Base-by-base conservation (phyloP, 2,888 invertebrate genomes). In the Pseudanteris insignis region DNA sequence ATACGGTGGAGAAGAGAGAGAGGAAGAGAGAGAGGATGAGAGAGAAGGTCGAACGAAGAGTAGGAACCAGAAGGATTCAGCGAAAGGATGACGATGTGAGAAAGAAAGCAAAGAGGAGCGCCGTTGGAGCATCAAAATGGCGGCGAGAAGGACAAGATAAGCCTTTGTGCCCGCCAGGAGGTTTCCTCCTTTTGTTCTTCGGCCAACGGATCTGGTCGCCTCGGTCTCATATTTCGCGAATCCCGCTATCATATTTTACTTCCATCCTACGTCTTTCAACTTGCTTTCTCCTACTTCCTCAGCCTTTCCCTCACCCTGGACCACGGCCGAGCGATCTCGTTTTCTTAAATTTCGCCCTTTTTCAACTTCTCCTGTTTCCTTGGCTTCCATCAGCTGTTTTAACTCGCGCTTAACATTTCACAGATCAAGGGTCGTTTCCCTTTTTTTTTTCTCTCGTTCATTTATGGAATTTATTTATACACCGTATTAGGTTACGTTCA, bases 221-320 rank as follows among this genome's bases (percentile, higher is more conserved):
- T 70, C 68, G 70, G 72, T 76, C 76, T 78, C 78, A 78, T 76
- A 77, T 78, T 78, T 78, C 78, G 76, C 76, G 73, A 76, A 73
- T 75, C 69, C 67, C 66, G 74, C 74, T 75, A 74, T 78, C 77
- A 78, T 78, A 78, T 76, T 77, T 78, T 76, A 77, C 66, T 64
- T 54, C 47, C 48, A 32, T 55, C 48, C 46, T 28, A 29, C 38
- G 46, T 47, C 47, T 36, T 12, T 26, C 18, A 15, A 38, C 28
- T 47, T 11, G 53, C 59, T 50, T 48, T 47, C 44, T 50, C 47
- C 40, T 29, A 40, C 46, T 36, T 34, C 51, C 36, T 54, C 37
- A 15, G 24, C 18, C 43, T 29, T 26, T 24, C 32, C 14, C 33
- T 47, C 15, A 10, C 37, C n/a, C 26, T 26, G 18, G 18, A 18